Evolutionary conservation across 2,113 vertebrate species (phyloP), one percentile per base, ranked within the genome.

Genomic region (Sceloporus tristichus): DNA sequence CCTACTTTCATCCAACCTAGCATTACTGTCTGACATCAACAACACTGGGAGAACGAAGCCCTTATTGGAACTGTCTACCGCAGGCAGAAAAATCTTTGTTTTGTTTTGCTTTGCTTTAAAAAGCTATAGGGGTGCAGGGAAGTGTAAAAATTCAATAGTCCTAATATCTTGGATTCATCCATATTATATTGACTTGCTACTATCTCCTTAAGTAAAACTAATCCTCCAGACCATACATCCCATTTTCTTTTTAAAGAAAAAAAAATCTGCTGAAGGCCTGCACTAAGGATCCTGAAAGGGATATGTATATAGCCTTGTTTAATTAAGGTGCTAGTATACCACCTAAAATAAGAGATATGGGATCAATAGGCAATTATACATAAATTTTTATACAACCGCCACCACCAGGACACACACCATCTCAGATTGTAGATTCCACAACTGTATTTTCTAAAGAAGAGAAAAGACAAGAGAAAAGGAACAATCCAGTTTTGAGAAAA

Each of bases 21-120:
- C 86, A 84, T 73, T 62, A 78, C 65, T 9, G 85, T 83, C 62
- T 79, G 90, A 75, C n/a, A 86, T 79, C 40, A 21, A 48, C 6
- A 0, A 11, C 25, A 56, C 53, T 62, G 86, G 42, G 29, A 83
- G 84, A 91, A 82, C 0, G 0, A 42, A 68, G 23, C 5, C 71
- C 86, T 25, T 87, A 84, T 89, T 86, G 0, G 0, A 87, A 70
- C 23, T 74, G 86, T 83, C 62, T 81, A 14, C 54, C 89, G 65
- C 56, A 73, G 70, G 85, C 86, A 92, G 88, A 78, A 21, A 91
- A n/a, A 38, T 54, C 92, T 93, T 86, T 88, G 79, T 16, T 84
- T 73, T 23, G 77, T 38, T 68, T 68, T 70, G 23, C 65, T 53
- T 48, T 48, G 48, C 48, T 48, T 48, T 48, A 48, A 87, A 62